These are phyloP conservation scores for Zhuqinia jingwanae DNA, from an alignment of 2,888 invertebrate species.

Conservation along the genomic window DNA sequence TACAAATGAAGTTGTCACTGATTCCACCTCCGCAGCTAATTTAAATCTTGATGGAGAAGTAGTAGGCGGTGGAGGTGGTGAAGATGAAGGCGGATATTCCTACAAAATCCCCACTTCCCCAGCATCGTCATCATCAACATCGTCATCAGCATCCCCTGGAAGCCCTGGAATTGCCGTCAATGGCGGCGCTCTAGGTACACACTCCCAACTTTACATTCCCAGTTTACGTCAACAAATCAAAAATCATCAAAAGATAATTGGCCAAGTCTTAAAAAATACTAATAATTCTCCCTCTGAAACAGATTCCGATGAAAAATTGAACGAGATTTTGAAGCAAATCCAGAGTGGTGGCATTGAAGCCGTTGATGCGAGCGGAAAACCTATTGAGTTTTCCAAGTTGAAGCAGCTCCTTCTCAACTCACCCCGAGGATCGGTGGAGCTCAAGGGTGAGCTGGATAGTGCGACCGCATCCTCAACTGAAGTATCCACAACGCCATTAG, in stretches of 20 bases:
- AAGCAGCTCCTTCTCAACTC: conserved; percentile 61
- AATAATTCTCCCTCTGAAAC: conserved; percentile 16
- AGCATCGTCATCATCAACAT: conserved; percentile 51
- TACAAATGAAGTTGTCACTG: conserved; percentile 48
- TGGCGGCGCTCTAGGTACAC: conserved; percentile 66
- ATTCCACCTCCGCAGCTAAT: conserved; percentile 34
- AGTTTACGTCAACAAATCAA: conserved; percentile 68
- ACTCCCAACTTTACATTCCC: conserved; percentile 71
- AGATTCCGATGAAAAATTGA: conserved; percentile 68
- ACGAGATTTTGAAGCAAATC: conserved; percentile 73
- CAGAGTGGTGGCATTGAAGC: conserved; percentile 74
- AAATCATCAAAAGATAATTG: conserved; percentile 48
- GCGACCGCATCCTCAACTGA: conserved; percentile 36
- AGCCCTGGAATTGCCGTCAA: conserved; percentile 29
- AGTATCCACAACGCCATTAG: conserved; percentile 11
- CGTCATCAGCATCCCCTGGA: too few species aligned
- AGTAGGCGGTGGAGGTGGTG: too few species aligned
- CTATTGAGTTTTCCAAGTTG: conserved; percentile 62
- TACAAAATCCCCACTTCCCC: conserved; percentile 72
- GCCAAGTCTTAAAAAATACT: conserved; percentile 21
- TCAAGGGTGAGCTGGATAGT: conserved; percentile 58
- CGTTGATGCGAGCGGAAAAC: conserved; percentile 69
- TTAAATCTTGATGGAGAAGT: too few species aligned
- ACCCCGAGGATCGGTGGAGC: conserved; percentile 58
- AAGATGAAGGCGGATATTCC: conserved; percentile 46